Base-by-base conservation (phyloP, 2,113 vertebrate genomes). In the Lagenorhynchus albirostris region DNA sequence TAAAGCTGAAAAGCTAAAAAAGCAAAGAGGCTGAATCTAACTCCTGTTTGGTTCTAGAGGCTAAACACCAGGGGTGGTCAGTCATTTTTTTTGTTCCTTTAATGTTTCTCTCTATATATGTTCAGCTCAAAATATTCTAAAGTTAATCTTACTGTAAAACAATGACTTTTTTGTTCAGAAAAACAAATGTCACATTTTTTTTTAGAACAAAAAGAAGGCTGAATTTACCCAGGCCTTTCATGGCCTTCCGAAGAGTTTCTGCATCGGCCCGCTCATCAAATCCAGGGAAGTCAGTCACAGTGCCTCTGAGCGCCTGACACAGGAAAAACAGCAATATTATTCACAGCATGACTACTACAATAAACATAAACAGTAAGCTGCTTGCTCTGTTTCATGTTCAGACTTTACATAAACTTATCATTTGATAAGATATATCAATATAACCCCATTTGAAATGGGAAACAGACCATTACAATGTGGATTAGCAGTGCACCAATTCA, bases 191-290 rank as follows among this genome's bases (percentile, higher is more conserved):
- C 41, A 73, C 25, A 6, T 8, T 77, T 33, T 33, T 50, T 60
- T 31, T 68, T 20, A 74, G 26, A 77, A 82, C 63, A 44, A 58
- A 73, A 36, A 63, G 41, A 55, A n/a, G 15, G 29, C 33, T 41
- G 21, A 70, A 91, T 96, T 99, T 98, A 99, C 99, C 99, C 3
- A 99, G 97, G 96, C 99, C 99, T 98, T 99, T 99, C 99, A 99
- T 99, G 94, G 99, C 99, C 97, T 99, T 99, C 62, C 99, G 99
- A 76, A 99, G 99, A 55, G 99, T 21, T 82, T 99, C 99, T 11
- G 99, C 99, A 97, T 99, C 99, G 10, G 99, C 98, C 97, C 99
- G 99, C 53, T 99, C 99, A 81, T 99, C 99, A 94, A 99, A 99
- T 77, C 99, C 99, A 95, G 99, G 98, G 3, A 99, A 99, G 62